Evolutionary conservation across 2,888 invertebrate genomes (phyloP), one percentile per base, ranked within the genome.

Genomic region (Cartodere bifasciata): DNA sequence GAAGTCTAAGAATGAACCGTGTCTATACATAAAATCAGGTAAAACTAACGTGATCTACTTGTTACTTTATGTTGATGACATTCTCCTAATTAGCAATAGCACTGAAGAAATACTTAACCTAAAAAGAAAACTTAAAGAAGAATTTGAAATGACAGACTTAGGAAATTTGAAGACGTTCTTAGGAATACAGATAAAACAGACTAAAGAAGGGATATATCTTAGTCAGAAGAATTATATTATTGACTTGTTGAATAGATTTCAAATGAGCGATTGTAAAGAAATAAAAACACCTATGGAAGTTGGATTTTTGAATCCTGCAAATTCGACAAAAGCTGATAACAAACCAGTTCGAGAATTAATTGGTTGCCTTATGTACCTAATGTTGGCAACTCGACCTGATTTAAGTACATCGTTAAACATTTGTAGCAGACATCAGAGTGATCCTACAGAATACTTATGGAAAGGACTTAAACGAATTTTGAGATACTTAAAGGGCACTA

Each of bases 401-500:
- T 10, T 40, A n/a, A 27, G 35, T 24, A 17, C 12, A 10, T 9
- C 32, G 12, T 28, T 39, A 16, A 34, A 25, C 13, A 32, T 35
- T 16, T 39, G 26, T 31, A 38, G 39, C 21, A 13, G 32, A 28
- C 37, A 31, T 31, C 41, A 40, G 28, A 35, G 34, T 21, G 30
- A 29, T 20, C 16, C 22, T 9, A 30, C 28, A 11, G 30, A 29
- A 7, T 26, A 12, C 9, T 37, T 37, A 16, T 39, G 34, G 36
- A 34, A 27, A 20, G 25, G 17, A 9, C 23, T 41, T 13, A 44
- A 41, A 24, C n/a, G 44, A 32, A 32, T 44, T 5, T 16, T 40
- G n/a, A 17, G 42, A 15, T 44, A 43, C 13, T 11, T 44, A 4
- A 29, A 42, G 33, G 37, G 38, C 4, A 43, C 37, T 6, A 12